Conservation (phyloP, 2,113 vertebrate species). For the Tachycineta bicolor region DNA sequence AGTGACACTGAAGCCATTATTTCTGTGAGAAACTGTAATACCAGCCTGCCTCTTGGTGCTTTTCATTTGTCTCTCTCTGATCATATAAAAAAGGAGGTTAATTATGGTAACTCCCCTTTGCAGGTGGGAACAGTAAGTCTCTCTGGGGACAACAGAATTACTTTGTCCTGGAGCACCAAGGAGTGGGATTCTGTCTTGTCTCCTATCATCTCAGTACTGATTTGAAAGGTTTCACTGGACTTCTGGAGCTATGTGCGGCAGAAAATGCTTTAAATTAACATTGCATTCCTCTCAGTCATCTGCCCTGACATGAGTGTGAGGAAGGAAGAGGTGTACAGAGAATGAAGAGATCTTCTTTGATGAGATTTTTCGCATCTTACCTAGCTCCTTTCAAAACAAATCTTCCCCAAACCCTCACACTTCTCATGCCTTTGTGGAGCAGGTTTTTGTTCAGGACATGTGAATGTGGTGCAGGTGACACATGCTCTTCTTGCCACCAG, state of each 20-base stretch:
- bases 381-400: neutral
- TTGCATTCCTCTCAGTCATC: neutral
- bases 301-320: rapidly evolving
- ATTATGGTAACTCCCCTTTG: neutral
- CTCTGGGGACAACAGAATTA: neutral
- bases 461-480: neutral
- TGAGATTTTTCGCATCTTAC: neutral
- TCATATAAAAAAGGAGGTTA: neutral
- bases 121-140: neutral
- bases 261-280: neutral
- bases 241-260: neutral
- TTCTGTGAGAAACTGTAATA: neutral
- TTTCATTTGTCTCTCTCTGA: neutral
- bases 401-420: neutral
- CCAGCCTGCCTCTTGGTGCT: neutral
- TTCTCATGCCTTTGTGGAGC: neutral
- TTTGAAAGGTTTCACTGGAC: neutral
- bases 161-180: neutral
- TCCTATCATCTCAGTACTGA: neutral
- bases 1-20: neutral
- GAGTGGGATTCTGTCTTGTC: neutral
- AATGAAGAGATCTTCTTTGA: neutral
- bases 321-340: neutral
- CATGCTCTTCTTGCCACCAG: neutral
- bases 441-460: neutral